Conservation (phyloP, 1,140 invertebrate species). For the Lepidurus packardi region DNA sequence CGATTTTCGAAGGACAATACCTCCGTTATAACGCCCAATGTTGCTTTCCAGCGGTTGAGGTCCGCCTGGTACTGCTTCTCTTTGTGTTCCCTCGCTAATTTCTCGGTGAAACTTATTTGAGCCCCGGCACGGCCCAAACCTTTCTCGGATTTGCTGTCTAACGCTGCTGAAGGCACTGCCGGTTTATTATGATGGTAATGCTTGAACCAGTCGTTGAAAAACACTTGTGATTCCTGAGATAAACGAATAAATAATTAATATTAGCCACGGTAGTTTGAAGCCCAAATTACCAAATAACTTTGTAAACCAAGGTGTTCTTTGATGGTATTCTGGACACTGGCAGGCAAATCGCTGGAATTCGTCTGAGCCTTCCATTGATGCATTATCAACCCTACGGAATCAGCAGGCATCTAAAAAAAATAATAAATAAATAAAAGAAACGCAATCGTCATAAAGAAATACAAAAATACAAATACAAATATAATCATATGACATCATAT, state of each 20-base stretch:
- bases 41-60: conserved; percentile 67
- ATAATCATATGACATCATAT: too few species aligned
- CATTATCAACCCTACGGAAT: conserved; percentile 58
- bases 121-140: conserved; percentile 40
- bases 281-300: conserved; percentile 45
- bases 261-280: too few species aligned
- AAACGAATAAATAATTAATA: conserved; percentile 30
- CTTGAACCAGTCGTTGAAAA: conserved; percentile 81
- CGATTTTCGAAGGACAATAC: conserved; percentile 42
- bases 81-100: conserved; percentile 77
- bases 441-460: background rate
- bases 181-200: conserved; percentile 74
- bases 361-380: conserved; percentile 52
- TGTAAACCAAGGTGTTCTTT: conserved; percentile 51
- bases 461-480: too few species aligned
- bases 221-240: conserved; percentile 67
- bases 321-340: conserved; percentile 46
- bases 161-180: conserved; percentile 41
- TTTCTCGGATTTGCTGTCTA: conserved; percentile 28
- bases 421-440: too few species aligned
- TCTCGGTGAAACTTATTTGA: conserved; percentile 67
- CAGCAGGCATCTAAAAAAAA: conserved; percentile 50
- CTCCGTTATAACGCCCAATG: conserved; percentile 57
- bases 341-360: conserved; percentile 42
- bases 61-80: conserved; percentile 69